A percentile compares a stretch with the other conserved stretches of the same genome.
These are phyloP conservation scores for Donacobius atricapilla DNA, from an alignment of 2,113 vertebrate genomes.

Conservation along the genomic window DNA sequence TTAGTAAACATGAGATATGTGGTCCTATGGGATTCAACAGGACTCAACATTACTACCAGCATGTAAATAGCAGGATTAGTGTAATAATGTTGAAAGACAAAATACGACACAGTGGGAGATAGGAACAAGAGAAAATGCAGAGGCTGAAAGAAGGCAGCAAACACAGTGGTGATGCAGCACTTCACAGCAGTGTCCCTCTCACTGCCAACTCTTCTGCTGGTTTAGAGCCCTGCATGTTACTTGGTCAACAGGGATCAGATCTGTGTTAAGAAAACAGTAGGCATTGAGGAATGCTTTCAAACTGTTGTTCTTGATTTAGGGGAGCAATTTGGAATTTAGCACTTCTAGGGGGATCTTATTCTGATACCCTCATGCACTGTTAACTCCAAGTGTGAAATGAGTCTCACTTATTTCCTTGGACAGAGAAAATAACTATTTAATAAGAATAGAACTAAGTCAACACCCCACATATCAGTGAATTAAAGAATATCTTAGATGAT, in stretches of 20 bases:
- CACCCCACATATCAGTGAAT: neutral
- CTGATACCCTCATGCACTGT: neutral
- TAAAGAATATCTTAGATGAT: slow-evolving; percentile 3
- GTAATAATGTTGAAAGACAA: neutral
- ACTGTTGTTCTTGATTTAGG: neutral
- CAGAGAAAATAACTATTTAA: slow-evolving; percentile 14
- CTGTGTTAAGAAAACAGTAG: neutral
- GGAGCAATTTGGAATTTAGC: neutral
- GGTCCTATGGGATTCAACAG: neutral
- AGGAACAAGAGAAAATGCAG: neutral
- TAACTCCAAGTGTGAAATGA: neutral
- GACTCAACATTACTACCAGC: neutral
- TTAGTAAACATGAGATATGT: neutral
- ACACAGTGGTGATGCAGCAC: neutral
- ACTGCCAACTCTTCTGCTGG: neutral
- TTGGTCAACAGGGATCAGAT: neutral
- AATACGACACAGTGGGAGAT: neutral
- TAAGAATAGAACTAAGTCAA: neutral
- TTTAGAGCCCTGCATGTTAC: neutral
- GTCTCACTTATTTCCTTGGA: neutral
- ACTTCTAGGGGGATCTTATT: neutral
- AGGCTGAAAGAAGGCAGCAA: neutral
- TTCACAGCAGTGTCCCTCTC: neutral
- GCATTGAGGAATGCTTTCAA: neutral
- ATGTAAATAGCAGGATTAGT: slow-evolving; percentile 7